phyloP scores from a whole-genome alignment of 2,113 vertebrate genomes.

The Reinhardtius hippoglossoides region DNA sequence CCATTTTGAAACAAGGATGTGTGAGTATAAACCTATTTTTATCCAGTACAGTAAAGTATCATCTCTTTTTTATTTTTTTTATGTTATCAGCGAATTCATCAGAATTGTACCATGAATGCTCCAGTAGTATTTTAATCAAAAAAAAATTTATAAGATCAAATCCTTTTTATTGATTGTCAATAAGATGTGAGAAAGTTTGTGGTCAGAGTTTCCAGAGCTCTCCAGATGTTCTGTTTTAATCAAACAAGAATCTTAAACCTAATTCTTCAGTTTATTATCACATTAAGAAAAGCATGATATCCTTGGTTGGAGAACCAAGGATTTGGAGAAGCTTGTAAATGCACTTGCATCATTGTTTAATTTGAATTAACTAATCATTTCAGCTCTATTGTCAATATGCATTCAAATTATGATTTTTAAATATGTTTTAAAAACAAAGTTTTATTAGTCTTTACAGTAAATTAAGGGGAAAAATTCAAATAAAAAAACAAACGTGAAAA shows the following conservation, averaged over 20 bases:
- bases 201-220: no score
- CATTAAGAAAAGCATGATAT: background rate
- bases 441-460: no score
- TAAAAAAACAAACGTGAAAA: no score
- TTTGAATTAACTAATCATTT: background rate
- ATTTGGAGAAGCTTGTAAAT: background rate
- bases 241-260: background rate
- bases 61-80: no score
- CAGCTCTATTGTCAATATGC: no score
- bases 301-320: background rate
- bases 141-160: no score
- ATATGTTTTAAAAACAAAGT: no score
- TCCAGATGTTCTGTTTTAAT: background rate
- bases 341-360: background rate
- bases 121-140: background rate
- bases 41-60: background rate
- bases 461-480: no score
- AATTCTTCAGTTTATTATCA: background rate
- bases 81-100: background rate
- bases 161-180: background rate
- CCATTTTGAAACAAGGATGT: conserved; percentile 89
- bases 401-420: no score
- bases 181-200: background rate
- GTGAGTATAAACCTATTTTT: conserved; percentile 80
- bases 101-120: background rate